Evolutionary conservation across 2,888 invertebrate species (phyloP), one percentile per base, ranked within the genome.

Genomic region (Alloscopus bannaensis): DNA sequence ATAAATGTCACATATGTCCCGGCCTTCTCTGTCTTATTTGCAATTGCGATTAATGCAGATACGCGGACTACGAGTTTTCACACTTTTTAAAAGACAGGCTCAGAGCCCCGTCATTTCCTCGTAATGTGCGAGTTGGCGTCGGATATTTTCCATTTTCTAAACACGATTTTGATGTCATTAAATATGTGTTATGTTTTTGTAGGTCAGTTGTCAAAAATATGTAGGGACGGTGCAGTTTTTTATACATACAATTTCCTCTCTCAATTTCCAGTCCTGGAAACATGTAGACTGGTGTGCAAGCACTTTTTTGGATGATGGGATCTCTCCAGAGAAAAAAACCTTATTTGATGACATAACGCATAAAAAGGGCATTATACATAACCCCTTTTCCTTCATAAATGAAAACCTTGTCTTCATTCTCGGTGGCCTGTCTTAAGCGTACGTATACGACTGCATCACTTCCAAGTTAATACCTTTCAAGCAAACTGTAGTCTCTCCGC

Each of bases 1-100:
- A 62, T 62, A 71, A 71, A 71, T 71, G 71, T 71, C 60, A 62
- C 62, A 71, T 36, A 52, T 62, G 62, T 71, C 45, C 29, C 28
- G n/a, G 16, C 24, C 42, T 50, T n/a, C n/a, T n/a, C n/a, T n/a
- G n/a, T n/a, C 55, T 28, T 69, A 47, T 55, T 59, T 65, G 65
- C 47, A 45, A 42, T 62, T 62, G 62, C 62, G 62, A 62, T 62
- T 62, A 52, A 59, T 55, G 40, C 36, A 68, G 68, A 68, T 68
- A 36, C 24, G 22, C 28, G 40, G 36, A 45, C 45, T 3, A 45
- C 13, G 18, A n/a, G n/a, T n/a, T n/a, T n/a, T n/a, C n/a, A 45
- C 45, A 45, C n/a, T 36, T 36, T 36, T 13, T 36, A 36, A 36
- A 36, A n/a, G 36, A 13, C 8, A 36, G 36, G 36, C 36, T 36